Evolutionary conservation across 37 sponge, comb jelly and placozoan genomes (phyloP).

Genomic region (Diacarnus erythraeanus): DNA sequence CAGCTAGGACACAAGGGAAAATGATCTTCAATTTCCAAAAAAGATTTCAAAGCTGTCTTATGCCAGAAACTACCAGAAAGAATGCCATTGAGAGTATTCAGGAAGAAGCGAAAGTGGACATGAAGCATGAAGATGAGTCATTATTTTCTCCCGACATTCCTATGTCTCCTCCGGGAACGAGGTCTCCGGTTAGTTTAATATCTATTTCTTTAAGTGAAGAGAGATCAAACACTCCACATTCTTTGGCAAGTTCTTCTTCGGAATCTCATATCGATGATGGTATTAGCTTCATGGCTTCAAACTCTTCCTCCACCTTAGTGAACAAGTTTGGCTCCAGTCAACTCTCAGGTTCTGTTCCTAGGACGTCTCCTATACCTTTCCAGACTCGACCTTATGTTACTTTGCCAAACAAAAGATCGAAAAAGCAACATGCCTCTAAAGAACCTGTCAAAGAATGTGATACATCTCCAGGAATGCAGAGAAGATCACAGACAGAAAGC

Average conservation of each 20-base stretch:
- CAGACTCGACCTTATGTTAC: not conserved
- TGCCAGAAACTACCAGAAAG: not conserved
- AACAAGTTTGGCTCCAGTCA: not conserved
- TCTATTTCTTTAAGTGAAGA: not conserved
- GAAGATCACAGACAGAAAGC: not conserved
- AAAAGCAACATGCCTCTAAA: not conserved
- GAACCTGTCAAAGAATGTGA: not conserved
- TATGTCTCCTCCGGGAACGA: not conserved
- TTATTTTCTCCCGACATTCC: not conserved
- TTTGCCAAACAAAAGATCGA: no score
- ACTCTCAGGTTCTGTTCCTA: not conserved
- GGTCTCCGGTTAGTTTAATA: not conserved
- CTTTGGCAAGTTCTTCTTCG: not conserved
- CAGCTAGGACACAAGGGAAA: conserved; percentile 19
- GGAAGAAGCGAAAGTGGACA: not conserved
- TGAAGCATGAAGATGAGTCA: not conserved
- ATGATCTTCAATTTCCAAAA: conserved; percentile 2
- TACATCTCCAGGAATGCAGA: not conserved
- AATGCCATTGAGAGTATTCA: not conserved
- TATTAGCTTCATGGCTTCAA: not conserved
- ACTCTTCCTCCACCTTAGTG: not conserved
- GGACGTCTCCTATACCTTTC: not conserved
- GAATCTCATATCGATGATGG: not conserved
- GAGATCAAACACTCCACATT: not conserved
- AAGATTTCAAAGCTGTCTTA: conserved; percentile 9